Conservation (phyloP, 2,888 invertebrate species). For the Sinohyriopsis cumingii region DNA sequence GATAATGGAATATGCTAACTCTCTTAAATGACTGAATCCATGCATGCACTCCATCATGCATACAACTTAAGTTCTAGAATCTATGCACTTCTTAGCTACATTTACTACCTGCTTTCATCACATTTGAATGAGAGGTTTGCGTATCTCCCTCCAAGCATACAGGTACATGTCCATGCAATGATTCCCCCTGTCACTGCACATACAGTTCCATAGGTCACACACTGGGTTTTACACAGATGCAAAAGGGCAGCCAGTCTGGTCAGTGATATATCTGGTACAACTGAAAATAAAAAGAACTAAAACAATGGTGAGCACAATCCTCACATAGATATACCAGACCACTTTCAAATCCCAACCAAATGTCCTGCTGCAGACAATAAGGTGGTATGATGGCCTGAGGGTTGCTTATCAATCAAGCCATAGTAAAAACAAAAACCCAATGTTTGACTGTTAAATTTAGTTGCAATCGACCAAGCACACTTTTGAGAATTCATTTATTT, state of each 20-base stretch:
- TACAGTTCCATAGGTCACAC: slow-evolving; percentile 32
- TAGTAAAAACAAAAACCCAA: no score
- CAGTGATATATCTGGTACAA: slow-evolving; percentile 34
- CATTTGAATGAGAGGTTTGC: slow-evolving; percentile 30
- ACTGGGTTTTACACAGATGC: slow-evolving; percentile 30
- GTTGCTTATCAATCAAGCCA: no score
- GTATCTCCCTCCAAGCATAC: slow-evolving; percentile 41
- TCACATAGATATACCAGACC: no score
- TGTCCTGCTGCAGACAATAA: not conserved
- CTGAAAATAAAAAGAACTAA: slow-evolving; percentile 27
- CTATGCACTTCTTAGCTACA: not conserved
- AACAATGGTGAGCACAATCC: not conserved
- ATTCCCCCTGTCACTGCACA: slow-evolving; percentile 40
- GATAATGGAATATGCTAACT: no score
- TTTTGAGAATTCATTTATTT: no score
- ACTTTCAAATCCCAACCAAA: no score
- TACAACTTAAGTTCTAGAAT: not conserved
- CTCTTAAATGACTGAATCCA: no score
- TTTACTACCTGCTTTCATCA: slow-evolving; percentile 22
- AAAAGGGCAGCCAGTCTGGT: slow-evolving; percentile 39
- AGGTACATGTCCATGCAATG: slow-evolving; percentile 42
- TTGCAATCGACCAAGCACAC: no score
- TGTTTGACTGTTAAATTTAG: no score
- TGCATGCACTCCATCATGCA: not conserved
- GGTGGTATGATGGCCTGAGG: no score